These are phyloP conservation scores for Gymnocheta viridis DNA, from an alignment of 2,888 invertebrate genomes.

Conservation along the genomic window DNA sequence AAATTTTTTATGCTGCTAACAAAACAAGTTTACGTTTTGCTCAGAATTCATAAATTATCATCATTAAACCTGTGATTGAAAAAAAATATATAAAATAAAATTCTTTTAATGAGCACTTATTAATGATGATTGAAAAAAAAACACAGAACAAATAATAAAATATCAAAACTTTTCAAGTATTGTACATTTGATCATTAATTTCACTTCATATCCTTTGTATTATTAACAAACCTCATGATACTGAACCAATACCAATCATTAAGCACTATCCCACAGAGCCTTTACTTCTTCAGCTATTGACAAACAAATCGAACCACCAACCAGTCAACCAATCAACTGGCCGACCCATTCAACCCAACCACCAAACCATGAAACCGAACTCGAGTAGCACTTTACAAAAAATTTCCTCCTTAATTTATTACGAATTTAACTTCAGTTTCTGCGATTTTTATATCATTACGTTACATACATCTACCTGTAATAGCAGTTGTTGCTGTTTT, in stretches of 20 bases:
- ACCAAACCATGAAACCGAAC: slow-evolving; percentile 35
- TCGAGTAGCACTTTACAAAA: slow-evolving; percentile 22
- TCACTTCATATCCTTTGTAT: slow-evolving; percentile 42
- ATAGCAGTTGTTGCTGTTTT: background rate
- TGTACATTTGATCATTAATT: slow-evolving; percentile 63
- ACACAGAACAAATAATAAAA: background rate
- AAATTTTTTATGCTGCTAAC: too few relatives aligned
- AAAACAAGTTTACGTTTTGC: too few relatives aligned
- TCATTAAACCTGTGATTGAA: background rate
- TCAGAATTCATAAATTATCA: background rate
- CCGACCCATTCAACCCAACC: slow-evolving; percentile 2
- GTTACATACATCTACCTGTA: background rate
- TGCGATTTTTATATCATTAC: slow-evolving; percentile 43
- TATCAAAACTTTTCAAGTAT: slow-evolving; percentile 31
- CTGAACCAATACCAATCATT: slow-evolving; percentile 37
- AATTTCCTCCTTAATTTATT: slow-evolving; percentile 46
- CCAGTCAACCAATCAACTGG: background rate
- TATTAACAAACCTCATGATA: slow-evolving; percentile 48
- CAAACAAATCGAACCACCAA: slow-evolving; percentile 11
- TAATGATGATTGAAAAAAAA: background rate
- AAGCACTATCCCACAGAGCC: slow-evolving; percentile 12
- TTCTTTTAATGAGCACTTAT: slow-evolving; percentile 8
- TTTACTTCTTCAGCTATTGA: background rate
- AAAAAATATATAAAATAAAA: background rate
- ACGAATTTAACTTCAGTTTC: slow-evolving; percentile 54